A percentile compares a stretch with the other conserved stretches of the same genome.
Evolutionary conservation across 2,113 vertebrate genomes (phyloP).

Genomic region (Rhinoptilus africanus): DNA sequence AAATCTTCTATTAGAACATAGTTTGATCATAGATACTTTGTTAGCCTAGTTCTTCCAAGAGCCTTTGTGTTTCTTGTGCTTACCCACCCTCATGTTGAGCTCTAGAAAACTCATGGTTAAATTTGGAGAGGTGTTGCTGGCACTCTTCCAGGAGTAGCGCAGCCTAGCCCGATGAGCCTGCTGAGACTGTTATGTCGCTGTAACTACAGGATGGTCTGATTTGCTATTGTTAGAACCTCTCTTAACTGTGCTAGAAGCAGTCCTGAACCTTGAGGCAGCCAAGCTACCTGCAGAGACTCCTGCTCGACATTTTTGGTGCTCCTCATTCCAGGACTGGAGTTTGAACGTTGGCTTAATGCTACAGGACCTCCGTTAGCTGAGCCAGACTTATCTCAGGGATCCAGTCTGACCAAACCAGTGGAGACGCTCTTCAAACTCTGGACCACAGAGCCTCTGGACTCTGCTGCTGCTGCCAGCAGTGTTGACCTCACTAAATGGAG

Average conservation of each 20-base stretch:
- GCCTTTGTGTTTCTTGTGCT: not conserved
- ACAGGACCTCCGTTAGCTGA: conserved; percentile 89
- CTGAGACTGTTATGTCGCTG: not conserved
- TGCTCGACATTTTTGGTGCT: not conserved
- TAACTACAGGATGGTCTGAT: not conserved
- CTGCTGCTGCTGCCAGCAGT: conserved; percentile 72
- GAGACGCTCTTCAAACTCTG: conserved; percentile 88
- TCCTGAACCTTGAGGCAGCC: not conserved
- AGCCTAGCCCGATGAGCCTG: not conserved
- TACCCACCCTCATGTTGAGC: not conserved
- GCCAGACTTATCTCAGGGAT: conserved; percentile 91
- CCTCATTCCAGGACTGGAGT: conserved; percentile 84
- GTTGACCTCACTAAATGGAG: conserved; percentile 88
- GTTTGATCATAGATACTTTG: not conserved
- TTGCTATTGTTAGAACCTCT: not conserved
- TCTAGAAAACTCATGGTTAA: not conserved
- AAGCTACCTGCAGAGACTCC: not conserved
- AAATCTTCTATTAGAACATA: not conserved
- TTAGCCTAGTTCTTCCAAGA: not conserved
- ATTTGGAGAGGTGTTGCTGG: not conserved
- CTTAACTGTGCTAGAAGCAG: not conserved
- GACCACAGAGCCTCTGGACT: conserved; percentile 77
- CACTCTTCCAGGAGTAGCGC: not conserved
- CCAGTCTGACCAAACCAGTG: conserved; percentile 83
- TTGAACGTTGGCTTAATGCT: conserved; percentile 92